Evolutionary conservation across 2,113 vertebrate species (phyloP).

Genomic region (Vidua chalybeata): DNA sequence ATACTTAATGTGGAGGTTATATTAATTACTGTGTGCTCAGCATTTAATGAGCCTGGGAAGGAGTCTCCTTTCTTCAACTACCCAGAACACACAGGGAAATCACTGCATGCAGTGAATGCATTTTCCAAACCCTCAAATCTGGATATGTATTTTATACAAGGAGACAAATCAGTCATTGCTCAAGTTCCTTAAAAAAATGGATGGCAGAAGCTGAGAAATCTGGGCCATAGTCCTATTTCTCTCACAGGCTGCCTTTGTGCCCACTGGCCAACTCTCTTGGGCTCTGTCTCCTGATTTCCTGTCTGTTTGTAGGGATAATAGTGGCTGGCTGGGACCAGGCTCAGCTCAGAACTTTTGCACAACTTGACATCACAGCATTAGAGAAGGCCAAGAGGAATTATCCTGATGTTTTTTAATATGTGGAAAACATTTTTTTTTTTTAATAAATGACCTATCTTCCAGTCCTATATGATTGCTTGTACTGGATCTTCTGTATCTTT

Average conservation of each 20-base stretch:
- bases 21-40: slow-evolving; percentile 37
- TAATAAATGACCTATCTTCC: neutral
- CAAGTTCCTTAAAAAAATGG: neutral
- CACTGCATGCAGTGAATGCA: neutral
- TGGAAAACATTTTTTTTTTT: neutral
- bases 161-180: neutral
- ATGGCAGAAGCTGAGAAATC: neutral
- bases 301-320: neutral
- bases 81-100: fast-evolving
- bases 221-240: neutral
- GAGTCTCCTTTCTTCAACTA: neutral
- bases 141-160: neutral
- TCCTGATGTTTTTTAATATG: neutral
- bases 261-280: neutral
- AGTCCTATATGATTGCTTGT: neutral
- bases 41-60: slow-evolving; percentile 22
- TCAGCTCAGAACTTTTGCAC: neutral
- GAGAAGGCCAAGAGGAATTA: neutral
- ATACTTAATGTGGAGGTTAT: neutral
- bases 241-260: slow-evolving; percentile 17
- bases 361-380: neutral
- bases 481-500: neutral
- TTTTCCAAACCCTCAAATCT: neutral
- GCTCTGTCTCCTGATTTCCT: slow-evolving; percentile 6
- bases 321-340: neutral